These are phyloP conservation scores for Autographa gamma DNA, from an alignment of 2,888 invertebrate species.

Conservation along the genomic window DNA sequence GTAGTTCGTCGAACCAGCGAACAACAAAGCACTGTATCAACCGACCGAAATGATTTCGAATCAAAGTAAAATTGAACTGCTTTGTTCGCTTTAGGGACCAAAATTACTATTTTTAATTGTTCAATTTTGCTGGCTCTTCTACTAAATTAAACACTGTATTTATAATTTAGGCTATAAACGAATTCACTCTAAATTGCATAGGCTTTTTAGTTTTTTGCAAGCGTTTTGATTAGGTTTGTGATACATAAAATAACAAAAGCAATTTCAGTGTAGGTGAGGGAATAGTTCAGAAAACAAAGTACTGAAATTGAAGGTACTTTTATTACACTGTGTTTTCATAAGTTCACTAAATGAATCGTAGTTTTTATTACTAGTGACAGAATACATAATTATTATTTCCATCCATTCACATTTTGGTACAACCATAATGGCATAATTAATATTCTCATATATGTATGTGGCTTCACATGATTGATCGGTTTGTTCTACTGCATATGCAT, in stretches of 20 bases:
- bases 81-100: conserved; percentile 45
- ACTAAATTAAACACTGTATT: conserved; percentile 12
- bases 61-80: conserved; percentile 57
- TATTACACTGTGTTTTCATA: background rate
- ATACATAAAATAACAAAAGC: conserved; percentile 1
- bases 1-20: conserved; percentile 58
- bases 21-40: conserved; percentile 60
- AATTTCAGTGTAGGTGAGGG: conserved; percentile 1
- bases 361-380: background rate
- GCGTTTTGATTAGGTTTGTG: conserved; percentile 2
- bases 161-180: conserved; percentile 7
- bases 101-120: conserved; percentile 33
- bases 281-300: background rate
- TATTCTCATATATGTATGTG: no score
- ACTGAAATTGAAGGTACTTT: background rate
- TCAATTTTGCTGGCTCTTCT: conserved; percentile 18
- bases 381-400: background rate
- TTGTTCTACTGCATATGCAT: no score
- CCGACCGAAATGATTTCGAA: conserved; percentile 59
- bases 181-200: conserved; percentile 21
- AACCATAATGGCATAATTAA: no score
- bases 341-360: background rate
- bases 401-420: no score
- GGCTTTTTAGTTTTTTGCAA: conserved; percentile 4
- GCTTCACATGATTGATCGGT: no score